Evolutionary conservation across 2,888 invertebrate genomes (phyloP).

Genomic region (Cerceris ruficornis): DNA sequence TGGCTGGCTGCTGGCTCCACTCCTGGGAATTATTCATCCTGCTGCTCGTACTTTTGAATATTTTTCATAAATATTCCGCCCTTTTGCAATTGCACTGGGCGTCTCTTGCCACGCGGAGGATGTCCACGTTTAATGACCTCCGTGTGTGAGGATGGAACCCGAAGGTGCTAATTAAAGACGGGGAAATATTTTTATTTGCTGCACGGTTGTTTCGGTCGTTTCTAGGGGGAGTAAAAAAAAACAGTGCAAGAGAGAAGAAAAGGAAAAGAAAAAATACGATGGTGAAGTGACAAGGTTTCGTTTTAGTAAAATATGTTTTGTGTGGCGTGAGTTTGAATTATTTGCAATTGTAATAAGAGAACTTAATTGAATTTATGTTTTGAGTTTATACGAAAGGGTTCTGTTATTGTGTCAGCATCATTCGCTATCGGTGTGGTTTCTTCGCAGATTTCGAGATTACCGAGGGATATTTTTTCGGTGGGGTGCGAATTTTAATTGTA

Average conservation of each 20-base stretch:
- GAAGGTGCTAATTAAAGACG: constrained; percentile 4
- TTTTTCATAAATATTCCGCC: constrained; percentile 67
- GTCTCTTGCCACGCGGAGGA: constrained; percentile 2
- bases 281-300: too few relatives aligned
- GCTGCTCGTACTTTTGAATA: constrained; percentile 57
- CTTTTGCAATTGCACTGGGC: constrained; percentile 43
- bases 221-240: neutral
- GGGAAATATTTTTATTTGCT: neutral
- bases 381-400: too few relatives aligned
- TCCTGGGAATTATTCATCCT: constrained; percentile 60
- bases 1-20: constrained; percentile 17
- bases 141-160: neutral
- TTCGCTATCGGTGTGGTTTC: too few relatives aligned
- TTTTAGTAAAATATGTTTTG: too few relatives aligned
- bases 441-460: too few relatives aligned
- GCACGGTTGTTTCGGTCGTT: neutral
- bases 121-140: constrained; percentile 45
- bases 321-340: too few relatives aligned
- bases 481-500: too few relatives aligned
- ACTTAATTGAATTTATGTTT: too few relatives aligned
- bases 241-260: neutral
- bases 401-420: too few relatives aligned
- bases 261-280: too few relatives aligned
- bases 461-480: too few relatives aligned
- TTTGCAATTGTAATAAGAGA: too few relatives aligned